Evolutionary conservation across 2,797 vertebrate genomes (phyloP).

Genomic region (Enteromius unitaeniatus): DNA sequence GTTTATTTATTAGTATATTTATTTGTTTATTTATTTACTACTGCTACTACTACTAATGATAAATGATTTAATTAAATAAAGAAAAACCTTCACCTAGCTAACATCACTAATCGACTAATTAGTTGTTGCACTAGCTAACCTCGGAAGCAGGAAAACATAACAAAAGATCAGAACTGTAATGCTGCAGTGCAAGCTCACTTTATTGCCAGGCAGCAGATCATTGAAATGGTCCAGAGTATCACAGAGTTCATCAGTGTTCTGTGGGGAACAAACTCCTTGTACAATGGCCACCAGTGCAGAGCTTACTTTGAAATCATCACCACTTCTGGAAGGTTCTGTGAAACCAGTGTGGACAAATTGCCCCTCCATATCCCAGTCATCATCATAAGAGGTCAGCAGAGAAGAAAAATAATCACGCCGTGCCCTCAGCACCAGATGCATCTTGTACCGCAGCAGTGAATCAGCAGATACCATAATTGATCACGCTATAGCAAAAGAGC

Average conservation of each 20-base stretch:
- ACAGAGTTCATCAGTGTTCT: not conserved
- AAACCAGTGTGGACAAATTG: constrained; percentile 31
- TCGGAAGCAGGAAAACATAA: not conserved
- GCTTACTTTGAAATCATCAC: constrained; percentile 14
- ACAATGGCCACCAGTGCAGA: not conserved
- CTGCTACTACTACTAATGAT: not conserved
- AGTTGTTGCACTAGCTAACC: not conserved
- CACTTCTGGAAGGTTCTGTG: constrained; percentile 2
- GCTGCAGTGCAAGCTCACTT: constrained; percentile 5
- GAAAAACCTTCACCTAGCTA: not conserved
- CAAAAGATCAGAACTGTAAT: not conserved
- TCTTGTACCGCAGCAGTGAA: constrained; percentile 9
- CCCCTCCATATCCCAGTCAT: not conserved
- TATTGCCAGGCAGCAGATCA: not conserved
- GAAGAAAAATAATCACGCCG: constrained; percentile 31
- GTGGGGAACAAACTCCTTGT: constrained; percentile 5
- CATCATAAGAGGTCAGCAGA: constrained; percentile 7
- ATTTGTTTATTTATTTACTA: not conserved
- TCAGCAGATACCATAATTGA: constrained; percentile 30
- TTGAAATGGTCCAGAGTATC: not conserved
- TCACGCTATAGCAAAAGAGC: constrained; percentile 19
- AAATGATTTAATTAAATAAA: not conserved
- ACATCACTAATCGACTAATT: not conserved
- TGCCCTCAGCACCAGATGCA: not conserved
- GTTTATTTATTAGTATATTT: not conserved